A percentile compares a stretch with the other conserved stretches of the same genome.
phyloP scores from a whole-genome alignment of 2,888 invertebrate species.

The Tupiocoris notatus region DNA sequence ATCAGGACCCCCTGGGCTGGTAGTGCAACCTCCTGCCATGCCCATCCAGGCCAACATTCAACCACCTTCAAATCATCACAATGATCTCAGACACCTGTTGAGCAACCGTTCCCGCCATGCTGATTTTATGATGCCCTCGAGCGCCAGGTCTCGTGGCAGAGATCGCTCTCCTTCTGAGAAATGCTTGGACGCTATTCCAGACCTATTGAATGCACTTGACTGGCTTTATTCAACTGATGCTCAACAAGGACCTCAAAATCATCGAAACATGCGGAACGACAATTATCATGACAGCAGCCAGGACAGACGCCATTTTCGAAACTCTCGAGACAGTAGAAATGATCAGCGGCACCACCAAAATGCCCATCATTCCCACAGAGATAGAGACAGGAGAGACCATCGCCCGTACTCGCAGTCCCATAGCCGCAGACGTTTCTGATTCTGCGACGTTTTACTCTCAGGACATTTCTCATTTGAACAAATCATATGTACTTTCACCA shows the following conservation, averaged over 20 bases:
- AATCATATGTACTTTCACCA: too few species aligned
- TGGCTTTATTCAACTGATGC: neutral
- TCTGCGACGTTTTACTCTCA: too few species aligned
- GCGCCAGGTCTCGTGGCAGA: neutral
- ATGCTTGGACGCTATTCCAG: constrained; percentile 22
- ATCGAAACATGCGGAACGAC: neutral
- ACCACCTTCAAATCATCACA: neutral
- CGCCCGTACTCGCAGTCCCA: neutral
- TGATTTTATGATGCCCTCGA: constrained; percentile 14
- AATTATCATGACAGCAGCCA: neutral
- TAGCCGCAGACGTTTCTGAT: neutral
- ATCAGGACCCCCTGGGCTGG: neutral
- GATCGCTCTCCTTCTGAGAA: neutral
- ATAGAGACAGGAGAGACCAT: neutral
- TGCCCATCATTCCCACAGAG: neutral
- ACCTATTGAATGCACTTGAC: constrained; percentile 3
- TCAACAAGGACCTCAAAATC: neutral
- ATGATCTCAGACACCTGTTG: neutral
- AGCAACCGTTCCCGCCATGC: neutral
- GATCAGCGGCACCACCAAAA: neutral
- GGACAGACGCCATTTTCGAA: neutral
- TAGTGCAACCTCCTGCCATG: neutral
- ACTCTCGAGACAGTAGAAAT: neutral
- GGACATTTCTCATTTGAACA: too few species aligned
- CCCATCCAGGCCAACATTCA: neutral